These are phyloP conservation scores for Drosophila lacicola DNA, from an alignment of 2,888 invertebrate species.

Conservation along the genomic window DNA sequence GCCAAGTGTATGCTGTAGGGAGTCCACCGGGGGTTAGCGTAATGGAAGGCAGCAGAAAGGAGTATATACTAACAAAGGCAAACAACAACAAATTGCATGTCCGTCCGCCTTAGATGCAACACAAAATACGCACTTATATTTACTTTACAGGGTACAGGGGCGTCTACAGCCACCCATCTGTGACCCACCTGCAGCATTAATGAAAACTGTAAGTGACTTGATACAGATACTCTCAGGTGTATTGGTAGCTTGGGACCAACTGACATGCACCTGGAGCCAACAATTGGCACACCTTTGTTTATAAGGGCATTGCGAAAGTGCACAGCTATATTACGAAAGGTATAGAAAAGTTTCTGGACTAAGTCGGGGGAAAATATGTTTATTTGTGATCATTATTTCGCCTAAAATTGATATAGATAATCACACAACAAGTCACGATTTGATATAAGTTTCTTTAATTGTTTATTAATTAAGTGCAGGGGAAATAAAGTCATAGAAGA, in stretches of 20 bases:
- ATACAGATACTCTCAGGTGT: constrained; percentile 44
- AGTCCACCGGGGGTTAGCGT: neutral
- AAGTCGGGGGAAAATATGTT: no score
- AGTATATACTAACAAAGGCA: constrained; percentile 64
- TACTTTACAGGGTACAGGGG: constrained; percentile 50
- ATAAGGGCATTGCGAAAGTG: constrained; percentile 1
- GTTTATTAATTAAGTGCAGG: no score
- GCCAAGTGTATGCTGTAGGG: constrained; percentile 11
- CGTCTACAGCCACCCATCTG: neutral
- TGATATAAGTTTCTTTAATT: no score
- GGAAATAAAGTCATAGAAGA: no score
- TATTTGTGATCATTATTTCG: no score
- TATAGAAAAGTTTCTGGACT: no score
- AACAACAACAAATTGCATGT: constrained; percentile 79
- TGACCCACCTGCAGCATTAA: constrained; percentile 55
- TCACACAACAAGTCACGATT: no score
- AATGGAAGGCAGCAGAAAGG: constrained; percentile 17
- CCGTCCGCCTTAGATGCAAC: constrained; percentile 76
- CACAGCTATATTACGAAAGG: constrained; percentile 3
- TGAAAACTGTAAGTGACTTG: constrained; percentile 70
- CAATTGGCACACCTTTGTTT: constrained; percentile 47
- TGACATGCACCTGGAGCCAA: constrained; percentile 18
- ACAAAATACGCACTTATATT: constrained; percentile 78
- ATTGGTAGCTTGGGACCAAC: constrained; percentile 12
- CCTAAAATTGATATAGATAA: no score